A percentile compares a stretch with the other conserved stretches of the same genome.
phyloP scores from a whole-genome alignment of 2,888 invertebrate species.

The Brachyptera putata region DNA sequence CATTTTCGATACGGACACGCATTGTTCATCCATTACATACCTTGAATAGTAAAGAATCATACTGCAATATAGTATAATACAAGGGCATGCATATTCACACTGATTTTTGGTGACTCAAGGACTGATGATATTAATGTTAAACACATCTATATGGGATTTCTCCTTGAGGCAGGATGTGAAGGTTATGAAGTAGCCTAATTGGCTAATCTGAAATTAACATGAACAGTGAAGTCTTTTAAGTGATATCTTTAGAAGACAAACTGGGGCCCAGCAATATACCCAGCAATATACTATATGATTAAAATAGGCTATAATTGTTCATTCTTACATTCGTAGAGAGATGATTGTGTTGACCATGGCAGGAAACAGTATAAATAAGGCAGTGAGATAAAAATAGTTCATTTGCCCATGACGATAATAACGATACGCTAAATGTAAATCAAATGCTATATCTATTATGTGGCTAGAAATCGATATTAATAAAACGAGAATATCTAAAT shows the following conservation, averaged over 20 bases:
- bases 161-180: too few relatives aligned
- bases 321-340: constrained; percentile 69
- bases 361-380: constrained; percentile 66
- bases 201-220: background rate
- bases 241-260: background rate
- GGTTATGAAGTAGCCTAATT: too few relatives aligned
- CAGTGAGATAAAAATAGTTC: constrained; percentile 63
- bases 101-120: too few relatives aligned
- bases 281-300: too few relatives aligned
- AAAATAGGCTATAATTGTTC: too few relatives aligned
- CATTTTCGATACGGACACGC: constrained; percentile 54
- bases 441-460: constrained; percentile 63
- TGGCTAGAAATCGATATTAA: constrained; percentile 63
- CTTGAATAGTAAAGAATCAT: constrained; percentile 43
- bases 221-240: background rate
- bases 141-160: constrained; percentile 1
- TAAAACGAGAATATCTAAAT: constrained; percentile 61
- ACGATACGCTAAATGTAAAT: constrained; percentile 64
- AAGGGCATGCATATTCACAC: too few relatives aligned
- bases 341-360: constrained; percentile 71
- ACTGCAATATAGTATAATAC: too few relatives aligned
- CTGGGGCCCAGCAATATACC: too few relatives aligned
- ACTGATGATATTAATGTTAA: too few relatives aligned
- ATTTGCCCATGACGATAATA: constrained; percentile 55
- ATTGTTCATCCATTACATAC: constrained; percentile 53